Conservation (phyloP, 2,888 invertebrate species). For the Campoplex nolae region DNA sequence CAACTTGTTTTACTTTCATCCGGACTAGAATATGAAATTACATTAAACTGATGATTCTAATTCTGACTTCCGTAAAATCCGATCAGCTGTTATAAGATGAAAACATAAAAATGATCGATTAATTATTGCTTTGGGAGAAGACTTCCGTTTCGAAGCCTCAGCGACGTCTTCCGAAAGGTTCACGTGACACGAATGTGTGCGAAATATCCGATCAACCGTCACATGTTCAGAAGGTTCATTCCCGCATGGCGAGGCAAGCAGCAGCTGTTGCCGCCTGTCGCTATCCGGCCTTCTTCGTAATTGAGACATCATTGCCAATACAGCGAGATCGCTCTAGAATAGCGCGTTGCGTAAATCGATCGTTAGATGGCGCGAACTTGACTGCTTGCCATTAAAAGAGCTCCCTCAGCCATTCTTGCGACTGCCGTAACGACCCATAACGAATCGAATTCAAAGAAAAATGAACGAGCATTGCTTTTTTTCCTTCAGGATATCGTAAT, state of each 20-base stretch:
- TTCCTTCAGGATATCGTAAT: background rate
- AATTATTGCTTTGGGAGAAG: background rate
- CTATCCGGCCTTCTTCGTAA: slow-evolving; percentile 36
- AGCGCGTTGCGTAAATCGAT: slow-evolving; percentile 42
- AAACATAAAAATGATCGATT: background rate
- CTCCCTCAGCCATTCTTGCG: background rate
- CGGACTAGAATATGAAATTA: background rate
- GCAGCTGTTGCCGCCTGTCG: slow-evolving; percentile 49
- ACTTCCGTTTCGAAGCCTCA: slow-evolving; percentile 4
- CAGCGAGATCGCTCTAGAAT: slow-evolving; percentile 23
- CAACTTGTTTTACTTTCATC: too few relatives aligned
- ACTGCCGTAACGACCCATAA: slow-evolving; percentile 9
- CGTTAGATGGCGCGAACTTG: slow-evolving; percentile 34
- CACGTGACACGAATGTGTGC: background rate
- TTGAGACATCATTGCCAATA: slow-evolving; percentile 63
- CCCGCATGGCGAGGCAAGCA: slow-evolving; percentile 32
- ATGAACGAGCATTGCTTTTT: background rate
- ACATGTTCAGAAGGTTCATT: slow-evolving; percentile 14
- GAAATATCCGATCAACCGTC: slow-evolving; percentile 24
- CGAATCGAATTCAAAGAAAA: background rate
- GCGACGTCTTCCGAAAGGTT: slow-evolving; percentile 7
- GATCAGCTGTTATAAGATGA: background rate
- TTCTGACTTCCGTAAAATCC: background rate
- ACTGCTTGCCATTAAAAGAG: slow-evolving; percentile 5
- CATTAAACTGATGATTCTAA: background rate